Conservation (phyloP, 2,888 invertebrate genomes). For the Lasioglossum malachurum region DNA sequence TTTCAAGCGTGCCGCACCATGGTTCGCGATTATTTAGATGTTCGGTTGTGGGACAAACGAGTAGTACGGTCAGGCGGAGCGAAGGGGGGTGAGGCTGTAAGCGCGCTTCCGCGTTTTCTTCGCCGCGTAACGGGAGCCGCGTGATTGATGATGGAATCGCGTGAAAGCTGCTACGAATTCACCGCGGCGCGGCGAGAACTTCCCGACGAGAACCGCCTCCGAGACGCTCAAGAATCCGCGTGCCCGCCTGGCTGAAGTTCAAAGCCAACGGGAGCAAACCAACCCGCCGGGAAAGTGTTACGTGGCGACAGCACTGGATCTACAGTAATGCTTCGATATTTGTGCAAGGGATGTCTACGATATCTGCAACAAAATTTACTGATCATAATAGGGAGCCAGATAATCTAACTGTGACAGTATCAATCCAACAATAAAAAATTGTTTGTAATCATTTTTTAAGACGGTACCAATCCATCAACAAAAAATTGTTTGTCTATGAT, state of each 20-base stretch:
- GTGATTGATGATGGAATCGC: conserved; percentile 63
- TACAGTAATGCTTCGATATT: neutral
- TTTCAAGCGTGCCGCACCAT: neutral
- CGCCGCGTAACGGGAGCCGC: conserved; percentile 59
- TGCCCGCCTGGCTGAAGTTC: conserved; percentile 48
- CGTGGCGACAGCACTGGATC: neutral
- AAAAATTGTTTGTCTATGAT: neutral
- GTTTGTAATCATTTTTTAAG: too few species aligned
- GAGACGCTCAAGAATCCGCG: neutral
- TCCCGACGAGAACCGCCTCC: neutral
- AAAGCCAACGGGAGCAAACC: conserved; percentile 31
- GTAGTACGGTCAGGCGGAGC: neutral
- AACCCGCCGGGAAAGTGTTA: conserved; percentile 42
- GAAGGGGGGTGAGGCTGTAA: neutral
- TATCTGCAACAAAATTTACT: neutral
- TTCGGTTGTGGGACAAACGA: conserved; percentile 25
- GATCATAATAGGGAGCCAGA: neutral
- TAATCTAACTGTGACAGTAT: neutral
- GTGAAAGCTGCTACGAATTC: conserved; percentile 56
- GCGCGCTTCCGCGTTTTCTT: conserved; percentile 59
- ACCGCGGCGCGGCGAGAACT: neutral
- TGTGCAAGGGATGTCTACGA: neutral
- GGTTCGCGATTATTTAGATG: conserved; percentile 16
- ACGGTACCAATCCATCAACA: neutral
- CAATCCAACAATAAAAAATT: neutral